These are phyloP conservation scores for Anarhynchus alexandrinus DNA, from an alignment of 2,113 vertebrate genomes.

Conservation along the genomic window DNA sequence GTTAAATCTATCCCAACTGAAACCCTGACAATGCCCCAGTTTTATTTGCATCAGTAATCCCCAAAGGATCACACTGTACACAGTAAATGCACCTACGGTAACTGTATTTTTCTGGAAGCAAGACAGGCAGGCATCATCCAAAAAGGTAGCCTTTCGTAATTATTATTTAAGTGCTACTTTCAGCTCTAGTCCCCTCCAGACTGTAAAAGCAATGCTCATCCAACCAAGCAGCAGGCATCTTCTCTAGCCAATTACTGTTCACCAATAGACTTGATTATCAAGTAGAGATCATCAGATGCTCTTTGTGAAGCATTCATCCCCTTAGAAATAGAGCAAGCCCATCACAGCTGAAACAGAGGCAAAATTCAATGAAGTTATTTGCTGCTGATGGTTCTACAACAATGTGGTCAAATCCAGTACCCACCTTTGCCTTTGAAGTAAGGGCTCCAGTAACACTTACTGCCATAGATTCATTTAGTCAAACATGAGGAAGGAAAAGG, in stretches of 20 bases:
- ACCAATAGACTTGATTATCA: not conserved
- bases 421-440: not conserved
- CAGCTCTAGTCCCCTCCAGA: not conserved
- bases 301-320: not conserved
- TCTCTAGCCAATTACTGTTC: not conserved
- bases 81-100: not conserved
- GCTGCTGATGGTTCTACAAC: not conserved
- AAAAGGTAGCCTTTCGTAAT: not conserved
- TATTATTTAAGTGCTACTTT: not conserved
- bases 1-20: not conserved
- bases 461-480: not conserved
- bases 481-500: not conserved
- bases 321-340: not conserved
- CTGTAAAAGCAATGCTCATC: not conserved
- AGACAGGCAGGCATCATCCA: not conserved
- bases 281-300: not conserved
- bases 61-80: not conserved
- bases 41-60: not conserved
- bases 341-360: not conserved
- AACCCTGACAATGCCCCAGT: not conserved
- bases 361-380: not conserved
- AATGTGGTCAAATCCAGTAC: not conserved
- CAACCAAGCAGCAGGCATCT: not conserved
- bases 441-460: not conserved
- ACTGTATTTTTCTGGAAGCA: not conserved